Conservation (phyloP, 2,797 vertebrate genomes). For the Decapterus maruadsi region DNA sequence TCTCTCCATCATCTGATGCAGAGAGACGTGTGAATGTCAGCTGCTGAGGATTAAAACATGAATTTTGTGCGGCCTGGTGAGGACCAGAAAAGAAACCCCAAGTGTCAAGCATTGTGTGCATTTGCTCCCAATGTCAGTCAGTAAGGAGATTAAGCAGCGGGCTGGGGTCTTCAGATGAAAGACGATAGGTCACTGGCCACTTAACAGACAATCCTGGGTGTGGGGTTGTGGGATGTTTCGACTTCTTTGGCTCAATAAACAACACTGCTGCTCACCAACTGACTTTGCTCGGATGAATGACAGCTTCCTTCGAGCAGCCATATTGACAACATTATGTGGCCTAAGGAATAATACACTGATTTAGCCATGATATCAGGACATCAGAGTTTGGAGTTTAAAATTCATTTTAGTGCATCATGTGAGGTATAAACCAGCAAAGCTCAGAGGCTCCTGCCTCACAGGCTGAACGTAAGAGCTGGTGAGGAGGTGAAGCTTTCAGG, state of each 20-base stretch:
- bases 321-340: conserved; percentile 43
- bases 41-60: conserved; percentile 57
- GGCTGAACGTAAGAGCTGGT: conserved; percentile 29
- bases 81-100: conserved; percentile 41
- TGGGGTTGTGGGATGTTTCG: conserved; percentile 52
- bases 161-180: conserved; percentile 47
- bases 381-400: conserved; percentile 60
- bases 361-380: conserved; percentile 73
- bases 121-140: conserved; percentile 58
- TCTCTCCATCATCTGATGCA: conserved; percentile 32
- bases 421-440: conserved; percentile 43
- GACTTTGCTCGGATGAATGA: conserved; percentile 44
- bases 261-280: conserved; percentile 40
- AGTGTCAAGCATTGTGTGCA: conserved; percentile 27
- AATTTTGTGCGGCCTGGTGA: conserved; percentile 29
- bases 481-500: conserved; percentile 39
- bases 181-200: conserved; percentile 39
- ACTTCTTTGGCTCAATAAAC: conserved; percentile 42
- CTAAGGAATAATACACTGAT: conserved; percentile 47
- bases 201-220: conserved; percentile 25
- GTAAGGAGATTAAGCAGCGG: conserved; percentile 37
- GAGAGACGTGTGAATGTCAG: conserved; percentile 45
- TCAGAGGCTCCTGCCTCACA: conserved; percentile 16
- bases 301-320: conserved; percentile 45
- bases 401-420: conserved; percentile 48